These are phyloP conservation scores for Rhynchonycteris naso DNA, from an alignment of 2,797 vertebrate species.

Conservation along the genomic window DNA sequence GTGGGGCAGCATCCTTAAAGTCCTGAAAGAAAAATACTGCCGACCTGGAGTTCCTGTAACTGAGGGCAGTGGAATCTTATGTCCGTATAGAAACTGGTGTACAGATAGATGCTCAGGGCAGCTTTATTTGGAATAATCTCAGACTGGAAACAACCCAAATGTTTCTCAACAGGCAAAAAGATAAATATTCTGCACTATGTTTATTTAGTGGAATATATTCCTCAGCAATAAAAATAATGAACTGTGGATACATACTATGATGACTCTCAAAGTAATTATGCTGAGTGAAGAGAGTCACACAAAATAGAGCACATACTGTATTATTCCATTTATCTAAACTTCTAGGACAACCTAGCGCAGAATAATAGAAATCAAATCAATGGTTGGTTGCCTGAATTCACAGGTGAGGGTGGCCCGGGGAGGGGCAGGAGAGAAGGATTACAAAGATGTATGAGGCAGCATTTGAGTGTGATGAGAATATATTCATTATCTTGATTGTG, in stretches of 20 bases:
- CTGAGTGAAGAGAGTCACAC: neutral
- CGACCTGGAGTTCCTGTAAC: neutral
- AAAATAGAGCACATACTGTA: neutral
- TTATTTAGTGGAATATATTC: neutral
- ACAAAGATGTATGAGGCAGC: neutral
- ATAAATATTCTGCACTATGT: neutral
- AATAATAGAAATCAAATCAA: neutral
- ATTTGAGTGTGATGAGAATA: neutral
- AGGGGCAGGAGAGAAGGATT: neutral
- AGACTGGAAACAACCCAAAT: conserved; percentile 8
- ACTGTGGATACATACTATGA: neutral
- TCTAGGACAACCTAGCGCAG: neutral
- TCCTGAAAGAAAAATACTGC: neutral
- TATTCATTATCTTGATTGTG: conserved; percentile 1
- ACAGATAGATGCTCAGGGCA: neutral
- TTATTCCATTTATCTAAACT: neutral
- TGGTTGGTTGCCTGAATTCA: neutral
- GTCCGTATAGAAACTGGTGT: neutral
- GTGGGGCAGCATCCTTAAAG: neutral
- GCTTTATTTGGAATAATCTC: neutral
- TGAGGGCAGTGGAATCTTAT: neutral
- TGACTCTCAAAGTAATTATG: neutral
- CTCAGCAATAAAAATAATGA: neutral
- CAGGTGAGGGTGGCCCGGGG: neutral
- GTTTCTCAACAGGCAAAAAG: neutral